Conservation (phyloP, 2,113 vertebrate genomes). For the Aleadryas rufinucha region DNA sequence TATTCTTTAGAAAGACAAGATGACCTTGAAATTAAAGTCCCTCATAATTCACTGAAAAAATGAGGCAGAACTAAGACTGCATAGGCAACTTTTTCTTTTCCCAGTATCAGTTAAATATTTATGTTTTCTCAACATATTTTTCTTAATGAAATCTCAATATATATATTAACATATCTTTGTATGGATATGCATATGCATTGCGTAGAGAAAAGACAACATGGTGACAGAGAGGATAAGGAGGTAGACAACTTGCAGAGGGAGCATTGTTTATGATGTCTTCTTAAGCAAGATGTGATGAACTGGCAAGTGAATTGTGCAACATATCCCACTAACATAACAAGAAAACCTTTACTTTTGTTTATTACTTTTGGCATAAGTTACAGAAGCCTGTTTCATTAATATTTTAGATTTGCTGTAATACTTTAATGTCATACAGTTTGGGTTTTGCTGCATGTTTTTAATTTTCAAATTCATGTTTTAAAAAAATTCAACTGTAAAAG, state of each 20-base stretch:
- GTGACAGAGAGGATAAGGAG: background rate
- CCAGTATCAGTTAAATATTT: slow-evolving; percentile 31
- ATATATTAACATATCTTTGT: background rate
- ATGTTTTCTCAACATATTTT: background rate
- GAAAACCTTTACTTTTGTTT: background rate
- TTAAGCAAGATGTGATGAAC: background rate
- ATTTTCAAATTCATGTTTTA: background rate
- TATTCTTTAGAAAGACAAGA: background rate
- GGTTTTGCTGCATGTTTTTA: background rate
- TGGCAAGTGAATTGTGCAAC: background rate
- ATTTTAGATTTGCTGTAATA: background rate
- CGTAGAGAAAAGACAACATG: background rate
- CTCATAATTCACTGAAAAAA: background rate
- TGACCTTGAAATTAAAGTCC: background rate
- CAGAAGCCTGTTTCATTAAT: background rate
- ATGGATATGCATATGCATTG: background rate
- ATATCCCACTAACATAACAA: background rate
- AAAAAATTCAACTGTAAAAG: background rate
- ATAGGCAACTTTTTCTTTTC: background rate
- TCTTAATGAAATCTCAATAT: background rate
- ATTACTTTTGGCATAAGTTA: background rate
- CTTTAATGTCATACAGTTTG: background rate
- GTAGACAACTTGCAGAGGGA: background rate
- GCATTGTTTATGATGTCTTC: background rate
- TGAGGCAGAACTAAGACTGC: background rate